Conservation (phyloP, 2,113 vertebrate species). For the Toxostoma redivivum region DNA sequence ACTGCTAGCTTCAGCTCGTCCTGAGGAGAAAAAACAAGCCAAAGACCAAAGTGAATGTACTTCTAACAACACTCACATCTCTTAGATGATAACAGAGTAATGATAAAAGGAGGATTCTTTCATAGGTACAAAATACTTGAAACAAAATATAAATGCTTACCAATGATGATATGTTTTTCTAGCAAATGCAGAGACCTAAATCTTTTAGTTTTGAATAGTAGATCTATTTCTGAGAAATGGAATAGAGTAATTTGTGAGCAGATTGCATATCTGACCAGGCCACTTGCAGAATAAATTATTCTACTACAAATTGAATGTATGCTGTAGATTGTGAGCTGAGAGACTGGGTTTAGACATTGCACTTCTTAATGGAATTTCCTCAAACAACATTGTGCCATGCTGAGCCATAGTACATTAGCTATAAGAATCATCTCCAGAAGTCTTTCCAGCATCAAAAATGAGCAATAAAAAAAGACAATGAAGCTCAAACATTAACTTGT, state of each 20-base stretch:
- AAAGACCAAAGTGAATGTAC: background rate
- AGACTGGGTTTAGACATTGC: background rate
- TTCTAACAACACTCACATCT: background rate
- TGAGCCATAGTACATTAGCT: background rate
- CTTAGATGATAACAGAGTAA: background rate
- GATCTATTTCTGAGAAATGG: background rate
- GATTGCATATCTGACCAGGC: background rate
- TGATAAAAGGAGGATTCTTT: background rate
- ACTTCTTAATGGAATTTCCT: background rate
- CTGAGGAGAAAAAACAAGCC: slow-evolving; percentile 55
- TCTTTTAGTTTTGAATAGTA: background rate
- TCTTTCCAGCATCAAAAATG: background rate
- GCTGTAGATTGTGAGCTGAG: background rate
- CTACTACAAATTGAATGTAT: background rate
- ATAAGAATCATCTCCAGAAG: background rate
- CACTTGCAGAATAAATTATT: background rate
- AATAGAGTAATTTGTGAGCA: background rate
- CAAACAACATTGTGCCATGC: background rate
- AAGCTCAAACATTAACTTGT: background rate
- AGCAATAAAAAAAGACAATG: background rate
- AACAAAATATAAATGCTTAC: background rate
- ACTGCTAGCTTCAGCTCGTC: slow-evolving; percentile 86
- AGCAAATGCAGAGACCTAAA: background rate
- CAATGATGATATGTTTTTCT: background rate
- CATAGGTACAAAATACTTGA: background rate